These are phyloP conservation scores for Phycodurus eques DNA, from an alignment of 2,113 vertebrate species.

Conservation along the genomic window DNA sequence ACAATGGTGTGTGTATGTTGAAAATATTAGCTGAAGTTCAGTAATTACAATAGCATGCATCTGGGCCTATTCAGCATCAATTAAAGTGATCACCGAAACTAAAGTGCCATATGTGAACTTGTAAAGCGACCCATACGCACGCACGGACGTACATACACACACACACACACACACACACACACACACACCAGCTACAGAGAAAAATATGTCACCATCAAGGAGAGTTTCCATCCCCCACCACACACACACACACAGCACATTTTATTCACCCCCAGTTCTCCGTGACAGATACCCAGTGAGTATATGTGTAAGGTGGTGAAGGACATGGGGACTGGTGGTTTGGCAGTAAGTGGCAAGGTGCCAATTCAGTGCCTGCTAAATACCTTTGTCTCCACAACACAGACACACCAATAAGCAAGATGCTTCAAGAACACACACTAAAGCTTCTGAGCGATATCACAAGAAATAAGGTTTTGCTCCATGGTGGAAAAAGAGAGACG, in stretches of 20 bases:
- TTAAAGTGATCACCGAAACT: constrained; percentile 63
- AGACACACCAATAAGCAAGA: constrained; percentile 53
- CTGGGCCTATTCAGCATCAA: constrained; percentile 65
- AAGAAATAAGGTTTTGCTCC: constrained; percentile 43
- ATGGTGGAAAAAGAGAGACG: constrained; percentile 15
- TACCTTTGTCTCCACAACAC: constrained; percentile 70
- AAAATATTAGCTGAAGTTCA: constrained; percentile 59
- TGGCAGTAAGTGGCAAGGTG: constrained; percentile 67
- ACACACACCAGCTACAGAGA: constrained; percentile 9
- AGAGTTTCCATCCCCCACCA: constrained; percentile 15
- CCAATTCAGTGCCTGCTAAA: constrained; percentile 66
- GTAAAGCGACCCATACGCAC: constrained; percentile 32
- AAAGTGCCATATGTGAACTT: constrained; percentile 53
- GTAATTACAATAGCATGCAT: constrained; percentile 50
- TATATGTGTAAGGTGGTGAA: constrained; percentile 41
- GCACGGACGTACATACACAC: neutral
- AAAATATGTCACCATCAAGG: constrained; percentile 44
- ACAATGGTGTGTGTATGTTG: constrained; percentile 52
- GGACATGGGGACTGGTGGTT: constrained; percentile 26
- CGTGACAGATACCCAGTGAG: constrained; percentile 50
- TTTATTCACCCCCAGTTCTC: constrained; percentile 43
- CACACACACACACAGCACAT: constrained; percentile 15
- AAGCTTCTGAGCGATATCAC: constrained; percentile 27
- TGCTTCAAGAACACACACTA: constrained; percentile 37
- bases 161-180: neutral